Percentiles rank a stretch among this genome's conserved stretches.
Conservation (phyloP, 2,888 invertebrate species). For the Melieria omissa region DNA sequence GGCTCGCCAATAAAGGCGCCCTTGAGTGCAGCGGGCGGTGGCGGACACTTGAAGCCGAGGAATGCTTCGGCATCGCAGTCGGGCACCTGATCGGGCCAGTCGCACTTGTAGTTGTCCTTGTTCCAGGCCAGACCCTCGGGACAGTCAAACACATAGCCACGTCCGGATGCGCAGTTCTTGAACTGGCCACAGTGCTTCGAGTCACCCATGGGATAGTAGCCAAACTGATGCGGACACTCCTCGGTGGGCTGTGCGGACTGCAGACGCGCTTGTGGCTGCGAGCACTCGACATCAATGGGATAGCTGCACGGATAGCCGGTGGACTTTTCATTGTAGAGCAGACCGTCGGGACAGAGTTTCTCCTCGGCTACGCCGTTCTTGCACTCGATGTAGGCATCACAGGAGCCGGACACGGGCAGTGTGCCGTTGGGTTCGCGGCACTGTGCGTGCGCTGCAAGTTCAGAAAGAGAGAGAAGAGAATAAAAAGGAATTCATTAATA, state of each 20-base stretch:
- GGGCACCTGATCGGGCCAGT: conserved; percentile 87
- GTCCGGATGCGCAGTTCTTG: conserved; percentile 84
- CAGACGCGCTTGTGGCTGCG: conserved; percentile 74
- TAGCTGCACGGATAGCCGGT: conserved; percentile 84
- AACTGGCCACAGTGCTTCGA: conserved; percentile 79
- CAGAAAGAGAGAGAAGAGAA: conserved; percentile 41
- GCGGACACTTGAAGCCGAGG: conserved; percentile 84
- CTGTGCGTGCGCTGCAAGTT: conserved; percentile 51
- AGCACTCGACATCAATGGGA: conserved; percentile 83
- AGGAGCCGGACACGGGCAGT: conserved; percentile 75
- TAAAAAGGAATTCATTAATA: conserved; percentile 48
- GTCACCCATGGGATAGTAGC: conserved; percentile 80
- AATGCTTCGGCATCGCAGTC: conserved; percentile 83
- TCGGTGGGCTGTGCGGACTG: conserved; percentile 73
- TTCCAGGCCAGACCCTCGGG: conserved; percentile 87
- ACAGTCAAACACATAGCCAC: conserved; percentile 78
- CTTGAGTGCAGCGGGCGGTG: conserved; percentile 64
- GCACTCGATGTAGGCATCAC: conserved; percentile 81
- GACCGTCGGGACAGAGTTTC: conserved; percentile 84
- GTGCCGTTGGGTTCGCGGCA: conserved; percentile 79
- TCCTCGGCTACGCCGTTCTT: conserved; percentile 79
- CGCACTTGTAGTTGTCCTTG: conserved; percentile 78
- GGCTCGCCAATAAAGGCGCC: conserved; percentile 57
- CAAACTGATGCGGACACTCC: conserved; percentile 86
- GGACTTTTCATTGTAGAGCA: conserved; percentile 80